phyloP scores from a whole-genome alignment of 1,140 invertebrate species.

The Cardiocondyla obscurior region DNA sequence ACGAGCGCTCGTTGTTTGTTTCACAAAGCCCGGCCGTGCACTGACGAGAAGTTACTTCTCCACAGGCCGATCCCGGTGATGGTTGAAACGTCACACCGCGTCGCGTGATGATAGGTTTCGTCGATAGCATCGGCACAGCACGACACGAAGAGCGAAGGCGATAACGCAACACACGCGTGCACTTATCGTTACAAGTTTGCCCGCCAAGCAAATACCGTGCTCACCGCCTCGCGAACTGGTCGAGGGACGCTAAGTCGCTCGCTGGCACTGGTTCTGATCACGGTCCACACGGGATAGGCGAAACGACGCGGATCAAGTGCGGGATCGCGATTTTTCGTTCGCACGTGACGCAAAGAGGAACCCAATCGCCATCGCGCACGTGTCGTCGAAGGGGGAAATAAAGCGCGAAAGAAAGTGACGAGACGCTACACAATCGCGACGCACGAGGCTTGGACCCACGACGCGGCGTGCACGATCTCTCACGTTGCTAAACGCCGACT shows the following conservation, averaged over 20 bases:
- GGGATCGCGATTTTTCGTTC: not conserved
- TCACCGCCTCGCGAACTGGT: conserved; percentile 16
- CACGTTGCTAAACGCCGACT: conserved; percentile 62
- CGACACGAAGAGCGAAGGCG: not conserved
- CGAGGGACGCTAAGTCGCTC: not conserved
- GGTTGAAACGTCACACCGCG: not conserved
- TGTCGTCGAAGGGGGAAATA: conserved; percentile 65
- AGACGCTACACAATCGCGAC: not conserved
- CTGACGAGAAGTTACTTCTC: not conserved
- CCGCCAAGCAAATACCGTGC: conserved; percentile 9
- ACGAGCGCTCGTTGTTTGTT: conserved; percentile 20
- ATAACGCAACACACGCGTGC: conserved; percentile 10
- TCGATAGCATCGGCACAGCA: conserved; percentile 1
- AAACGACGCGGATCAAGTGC: not conserved
- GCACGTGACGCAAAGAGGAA: not conserved
- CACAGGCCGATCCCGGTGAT: not conserved
- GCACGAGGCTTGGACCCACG: not conserved
- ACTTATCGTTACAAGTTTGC: conserved; percentile 8
- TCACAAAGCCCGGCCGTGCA: not conserved
- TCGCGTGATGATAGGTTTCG: not conserved
- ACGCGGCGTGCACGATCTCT: conserved; percentile 47
- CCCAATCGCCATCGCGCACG: conserved; percentile 15
- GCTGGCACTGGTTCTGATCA: not conserved
- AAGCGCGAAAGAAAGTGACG: not conserved
- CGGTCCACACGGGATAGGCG: not conserved